Evolutionary conservation across 1,140 invertebrate species (phyloP), one percentile per base, ranked within the genome.

Genomic region (Physella acuta): DNA sequence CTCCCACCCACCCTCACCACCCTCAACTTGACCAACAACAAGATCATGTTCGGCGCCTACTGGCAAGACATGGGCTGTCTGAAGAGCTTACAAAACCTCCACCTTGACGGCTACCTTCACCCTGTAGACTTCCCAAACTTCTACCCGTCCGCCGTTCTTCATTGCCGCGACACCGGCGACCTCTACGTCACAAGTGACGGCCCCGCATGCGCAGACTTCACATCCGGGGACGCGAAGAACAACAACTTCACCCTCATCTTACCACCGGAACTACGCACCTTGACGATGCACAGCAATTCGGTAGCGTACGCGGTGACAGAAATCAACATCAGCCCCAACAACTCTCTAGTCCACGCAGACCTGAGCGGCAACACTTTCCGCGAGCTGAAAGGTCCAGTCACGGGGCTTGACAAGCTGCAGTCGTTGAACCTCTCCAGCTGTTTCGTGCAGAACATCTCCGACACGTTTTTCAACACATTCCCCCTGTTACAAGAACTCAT

Each of bases 21-120:
- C 4, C 33, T 37, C 2, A 67, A 67, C 24, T 28, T 67, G 3
- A 67, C 51, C 1, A 67, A 56, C 14, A 67, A 67, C 26, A 67
- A 31, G 30, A 67, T 56, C 51, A 67, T 55, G 51, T 67, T 67
- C 39, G 64, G 64, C 16, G 64, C 64, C 8, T 67, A 67, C 53
- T 67, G 52, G 64, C 24, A 67, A 36, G 33, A 67, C 30, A 56
- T 67, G 64, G 24, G 2, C 1, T 20, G 3, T 2, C 17, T 67
- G 26, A 24, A 33, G 24, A 26, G 34, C 4, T 33, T 67, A 24
- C 31, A 67, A 24, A 30, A 28, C 1, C 31, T 67, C 26, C 16
- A 67, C 36, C 26, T 67, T n/a, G 64, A 67, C 31, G 36, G 53
- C 14, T 39, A 37, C 30, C 2, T 44, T 2, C 20, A 56, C 24